phyloP scores from a whole-genome alignment of 2,797 vertebrate species.

The Leuciscus waleckii region DNA sequence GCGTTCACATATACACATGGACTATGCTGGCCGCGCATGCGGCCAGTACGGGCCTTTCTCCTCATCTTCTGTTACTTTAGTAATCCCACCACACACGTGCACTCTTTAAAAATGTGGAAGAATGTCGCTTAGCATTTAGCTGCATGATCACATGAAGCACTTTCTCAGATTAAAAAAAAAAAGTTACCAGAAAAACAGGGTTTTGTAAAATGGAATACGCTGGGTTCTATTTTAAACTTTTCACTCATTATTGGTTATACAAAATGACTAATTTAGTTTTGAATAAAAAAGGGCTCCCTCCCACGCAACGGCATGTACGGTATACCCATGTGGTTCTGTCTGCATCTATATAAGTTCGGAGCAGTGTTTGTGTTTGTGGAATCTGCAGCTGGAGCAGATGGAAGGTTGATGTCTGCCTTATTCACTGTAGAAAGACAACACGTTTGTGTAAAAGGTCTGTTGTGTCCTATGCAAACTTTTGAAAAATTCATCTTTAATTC shows the following conservation, averaged over 20 bases:
- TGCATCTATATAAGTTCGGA: slow-evolving; percentile 33
- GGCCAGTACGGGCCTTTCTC: too few species aligned
- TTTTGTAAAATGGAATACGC: not conserved
- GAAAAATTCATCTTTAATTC: not conserved
- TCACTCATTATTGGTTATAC: not conserved
- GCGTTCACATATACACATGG: not conserved
- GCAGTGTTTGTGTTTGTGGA: not conserved
- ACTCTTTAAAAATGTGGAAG: not conserved
- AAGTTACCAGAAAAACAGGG: too few species aligned
- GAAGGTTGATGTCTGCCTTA: not conserved
- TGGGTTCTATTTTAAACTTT: not conserved
- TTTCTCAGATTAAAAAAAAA: not conserved
- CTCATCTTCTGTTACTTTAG: too few species aligned
- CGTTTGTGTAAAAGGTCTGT: slow-evolving; percentile 18
- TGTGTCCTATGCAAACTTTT: not conserved
- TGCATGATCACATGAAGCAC: not conserved
- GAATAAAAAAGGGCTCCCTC: not conserved
- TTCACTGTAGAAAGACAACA: not conserved
- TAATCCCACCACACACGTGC: not conserved
- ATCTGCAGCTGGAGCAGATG: not conserved
- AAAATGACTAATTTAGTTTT: not conserved
- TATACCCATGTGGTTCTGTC: not conserved
- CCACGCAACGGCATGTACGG: not conserved
- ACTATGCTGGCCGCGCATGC: too few species aligned
- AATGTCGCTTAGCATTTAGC: not conserved